Conservation (phyloP, 2,888 invertebrate genomes). For the Myopa tessellatipennis region DNA sequence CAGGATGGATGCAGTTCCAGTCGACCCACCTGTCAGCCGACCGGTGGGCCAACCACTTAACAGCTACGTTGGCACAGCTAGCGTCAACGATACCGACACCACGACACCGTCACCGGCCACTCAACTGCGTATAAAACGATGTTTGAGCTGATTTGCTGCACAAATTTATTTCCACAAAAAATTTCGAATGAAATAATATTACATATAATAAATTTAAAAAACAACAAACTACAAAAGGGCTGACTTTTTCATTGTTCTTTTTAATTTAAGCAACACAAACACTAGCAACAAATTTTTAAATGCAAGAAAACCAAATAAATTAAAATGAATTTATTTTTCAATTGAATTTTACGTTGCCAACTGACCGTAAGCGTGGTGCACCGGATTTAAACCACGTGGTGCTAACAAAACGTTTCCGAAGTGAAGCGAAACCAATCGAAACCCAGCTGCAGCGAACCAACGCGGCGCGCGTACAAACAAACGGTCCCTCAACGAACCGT, state of each 20-base stretch:
- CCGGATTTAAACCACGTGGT: constrained; percentile 40
- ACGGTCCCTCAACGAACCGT: neutral
- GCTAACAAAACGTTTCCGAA: constrained; percentile 55
- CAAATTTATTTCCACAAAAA: constrained; percentile 38
- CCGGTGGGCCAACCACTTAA: constrained; percentile 1
- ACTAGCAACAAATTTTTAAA: constrained; percentile 13
- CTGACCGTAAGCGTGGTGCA: constrained; percentile 40
- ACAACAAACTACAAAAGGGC: neutral
- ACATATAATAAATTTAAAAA: neutral
- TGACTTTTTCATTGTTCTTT: constrained; percentile 1
- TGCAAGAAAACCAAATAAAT: constrained; percentile 21
- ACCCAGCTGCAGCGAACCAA: neutral
- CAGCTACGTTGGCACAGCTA: neutral
- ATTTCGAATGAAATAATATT: neutral
- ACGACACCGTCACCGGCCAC: neutral
- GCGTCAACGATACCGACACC: neutral
- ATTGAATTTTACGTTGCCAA: constrained; percentile 41
- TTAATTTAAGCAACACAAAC: constrained; percentile 3
- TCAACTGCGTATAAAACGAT: constrained; percentile 25
- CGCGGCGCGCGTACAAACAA: constrained; percentile 2
- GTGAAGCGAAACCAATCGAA: constrained; percentile 31
- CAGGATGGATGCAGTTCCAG: neutral
- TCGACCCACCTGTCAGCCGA: neutral
- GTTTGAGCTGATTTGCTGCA: constrained; percentile 39
- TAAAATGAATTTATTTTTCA: constrained; percentile 27